These are phyloP conservation scores for Origma solitaria DNA, from an alignment of 2,113 vertebrate genomes.

Conservation along the genomic window DNA sequence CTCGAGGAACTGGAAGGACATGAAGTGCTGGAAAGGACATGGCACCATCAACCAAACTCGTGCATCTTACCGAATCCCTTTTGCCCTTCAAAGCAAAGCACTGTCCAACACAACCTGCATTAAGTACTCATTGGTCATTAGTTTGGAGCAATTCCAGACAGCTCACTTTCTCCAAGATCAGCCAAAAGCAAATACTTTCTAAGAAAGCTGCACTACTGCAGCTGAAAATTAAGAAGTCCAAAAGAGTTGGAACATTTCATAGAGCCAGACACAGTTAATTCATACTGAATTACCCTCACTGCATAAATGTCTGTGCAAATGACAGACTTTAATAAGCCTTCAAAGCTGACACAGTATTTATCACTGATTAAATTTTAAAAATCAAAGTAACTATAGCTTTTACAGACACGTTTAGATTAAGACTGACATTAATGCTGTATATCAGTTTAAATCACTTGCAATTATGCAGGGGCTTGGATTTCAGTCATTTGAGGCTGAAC, in stretches of 20 bases:
- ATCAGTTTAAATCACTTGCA: constrained; percentile 19
- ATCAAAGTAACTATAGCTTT: constrained; percentile 48
- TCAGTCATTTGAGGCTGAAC: neutral
- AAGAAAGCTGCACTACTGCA: neutral
- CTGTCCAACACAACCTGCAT: neutral
- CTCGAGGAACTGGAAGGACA: neutral
- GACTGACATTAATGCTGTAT: constrained; percentile 30
- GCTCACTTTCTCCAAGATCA: neutral
- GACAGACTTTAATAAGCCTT: constrained; percentile 50
- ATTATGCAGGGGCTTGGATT: constrained; percentile 27
- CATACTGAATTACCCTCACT: neutral
- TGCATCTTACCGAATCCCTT: neutral
- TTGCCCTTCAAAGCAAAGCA: neutral
- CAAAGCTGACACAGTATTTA: constrained; percentile 56
- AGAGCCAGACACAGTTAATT: neutral
- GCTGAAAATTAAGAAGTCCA: neutral
- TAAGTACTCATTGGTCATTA: neutral
- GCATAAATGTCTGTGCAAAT: constrained; percentile 27
- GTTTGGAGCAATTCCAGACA: neutral
- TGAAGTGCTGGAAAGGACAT: neutral
- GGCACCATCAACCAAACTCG: neutral
- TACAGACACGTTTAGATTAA: constrained; percentile 46
- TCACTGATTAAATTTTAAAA: constrained; percentile 50
- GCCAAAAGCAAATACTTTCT: neutral
- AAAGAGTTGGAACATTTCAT: neutral